phyloP scores from a whole-genome alignment of 2,888 invertebrate species.

The Oxytorus armatus region DNA sequence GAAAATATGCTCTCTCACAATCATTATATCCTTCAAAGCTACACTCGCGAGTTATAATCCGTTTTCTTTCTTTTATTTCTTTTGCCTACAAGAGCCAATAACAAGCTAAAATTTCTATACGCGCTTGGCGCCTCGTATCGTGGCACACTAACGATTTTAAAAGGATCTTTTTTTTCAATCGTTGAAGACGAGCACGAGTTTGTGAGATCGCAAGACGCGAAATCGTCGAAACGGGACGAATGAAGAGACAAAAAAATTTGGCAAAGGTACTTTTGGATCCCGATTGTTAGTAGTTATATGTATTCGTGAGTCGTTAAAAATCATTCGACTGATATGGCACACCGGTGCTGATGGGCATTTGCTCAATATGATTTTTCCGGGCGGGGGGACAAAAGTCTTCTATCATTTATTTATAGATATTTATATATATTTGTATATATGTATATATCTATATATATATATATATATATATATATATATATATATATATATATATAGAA shows the following conservation, averaged over 20 bases:
- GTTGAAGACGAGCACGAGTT: conserved; percentile 29
- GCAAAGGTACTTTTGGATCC: conserved; percentile 55
- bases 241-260: conserved; percentile 15
- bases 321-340: conserved; percentile 64
- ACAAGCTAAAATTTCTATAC: conserved; percentile 47
- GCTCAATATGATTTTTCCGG: conserved; percentile 23
- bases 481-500: conserved; percentile 21
- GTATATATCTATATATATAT: conserved; percentile 19
- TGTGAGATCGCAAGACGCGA: neutral
- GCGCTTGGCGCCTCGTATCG: conserved; percentile 22
- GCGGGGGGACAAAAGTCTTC: conserved; percentile 51
- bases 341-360: conserved; percentile 61
- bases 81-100: conserved; percentile 51
- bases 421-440: conserved; percentile 12
- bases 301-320: conserved; percentile 50
- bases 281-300: conserved; percentile 64
- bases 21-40: conserved; percentile 41
- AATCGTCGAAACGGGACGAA: conserved; percentile 24
- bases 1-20: conserved; percentile 15
- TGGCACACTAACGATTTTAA: conserved; percentile 9
- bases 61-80: conserved; percentile 13
- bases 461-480: conserved; percentile 16
- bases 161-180: conserved; percentile 14
- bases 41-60: conserved; percentile 47
- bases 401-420: neutral